Percentiles rank a stretch among this genome's conserved stretches.
phyloP scores from a whole-genome alignment of 2,888 invertebrate species.

The Urechis unicinctus region DNA sequence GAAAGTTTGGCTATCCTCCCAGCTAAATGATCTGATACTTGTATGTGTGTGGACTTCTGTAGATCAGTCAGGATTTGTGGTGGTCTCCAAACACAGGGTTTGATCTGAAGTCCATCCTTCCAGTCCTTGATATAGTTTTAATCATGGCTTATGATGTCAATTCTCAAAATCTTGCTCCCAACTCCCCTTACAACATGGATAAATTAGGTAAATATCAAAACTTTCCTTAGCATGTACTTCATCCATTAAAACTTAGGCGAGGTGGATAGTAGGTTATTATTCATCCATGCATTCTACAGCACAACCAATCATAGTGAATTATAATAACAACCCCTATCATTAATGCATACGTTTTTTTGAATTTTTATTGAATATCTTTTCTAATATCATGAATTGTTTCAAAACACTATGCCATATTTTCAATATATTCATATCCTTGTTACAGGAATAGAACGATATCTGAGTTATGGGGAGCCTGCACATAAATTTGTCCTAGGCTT shows the following conservation, averaged over 20 bases:
- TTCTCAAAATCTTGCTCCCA: no score
- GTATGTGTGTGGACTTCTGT: neutral
- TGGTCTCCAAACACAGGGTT: neutral
- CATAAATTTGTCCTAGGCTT: slow-evolving; percentile 46
- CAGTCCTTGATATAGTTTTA: neutral
- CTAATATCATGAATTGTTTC: no score
- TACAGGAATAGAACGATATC: slow-evolving; percentile 37
- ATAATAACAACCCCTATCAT: neutral
- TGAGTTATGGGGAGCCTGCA: slow-evolving; percentile 34
- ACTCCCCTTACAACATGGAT: neutral
- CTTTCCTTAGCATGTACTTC: no score
- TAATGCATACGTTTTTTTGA: no score
- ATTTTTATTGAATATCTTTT: no score
- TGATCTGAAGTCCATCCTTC: neutral
- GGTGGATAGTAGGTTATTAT: no score
- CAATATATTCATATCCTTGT: no score
- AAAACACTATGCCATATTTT: no score
- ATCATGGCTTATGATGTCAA: neutral
- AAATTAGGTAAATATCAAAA: neutral
- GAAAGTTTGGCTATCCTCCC: no score
- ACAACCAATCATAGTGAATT: neutral
- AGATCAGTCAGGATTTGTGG: neutral
- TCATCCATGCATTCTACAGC: no score
- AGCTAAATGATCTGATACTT: no score
- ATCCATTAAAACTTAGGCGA: no score